These are phyloP conservation scores for Babyrousa celebensis DNA, from an alignment of 2,797 vertebrate species.

Conservation along the genomic window DNA sequence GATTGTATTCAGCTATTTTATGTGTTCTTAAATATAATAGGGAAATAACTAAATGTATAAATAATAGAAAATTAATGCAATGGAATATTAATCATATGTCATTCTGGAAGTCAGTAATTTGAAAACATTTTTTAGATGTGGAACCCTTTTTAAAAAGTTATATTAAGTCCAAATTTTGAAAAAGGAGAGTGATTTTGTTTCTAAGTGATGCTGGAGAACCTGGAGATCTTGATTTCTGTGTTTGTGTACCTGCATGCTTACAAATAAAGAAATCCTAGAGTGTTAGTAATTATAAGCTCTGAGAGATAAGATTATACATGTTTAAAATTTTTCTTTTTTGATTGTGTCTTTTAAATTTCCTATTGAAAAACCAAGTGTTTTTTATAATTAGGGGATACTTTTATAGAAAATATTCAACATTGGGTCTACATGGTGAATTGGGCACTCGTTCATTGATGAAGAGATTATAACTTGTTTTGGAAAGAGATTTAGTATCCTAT, in stretches of 20 bases:
- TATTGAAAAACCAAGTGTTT: not conserved
- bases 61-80: constrained; percentile 13
- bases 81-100: not conserved
- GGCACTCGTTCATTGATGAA: not conserved
- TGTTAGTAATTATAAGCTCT: constrained; percentile 5
- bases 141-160: constrained; percentile 22
- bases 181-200: constrained; percentile 31
- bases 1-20: constrained; percentile 4
- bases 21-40: constrained; percentile 32
- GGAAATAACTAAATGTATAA: constrained; percentile 43
- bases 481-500: constrained; percentile 62
- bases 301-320: constrained; percentile 4
- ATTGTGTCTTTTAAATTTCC: constrained; percentile 1
- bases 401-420: constrained; percentile 5
- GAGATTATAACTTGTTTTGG: constrained; percentile 46
- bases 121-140: constrained; percentile 36
- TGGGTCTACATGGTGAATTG: not conserved
- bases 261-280: not conserved
- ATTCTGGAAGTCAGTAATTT: not conserved
- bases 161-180: constrained; percentile 5
- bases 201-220: not conserved
- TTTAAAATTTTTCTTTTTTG: not conserved
- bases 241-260: not conserved
- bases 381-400: not conserved
- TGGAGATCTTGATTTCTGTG: not conserved